Conservation (phyloP, 2,888 invertebrate species). For the Coenonympha glycerion region DNA sequence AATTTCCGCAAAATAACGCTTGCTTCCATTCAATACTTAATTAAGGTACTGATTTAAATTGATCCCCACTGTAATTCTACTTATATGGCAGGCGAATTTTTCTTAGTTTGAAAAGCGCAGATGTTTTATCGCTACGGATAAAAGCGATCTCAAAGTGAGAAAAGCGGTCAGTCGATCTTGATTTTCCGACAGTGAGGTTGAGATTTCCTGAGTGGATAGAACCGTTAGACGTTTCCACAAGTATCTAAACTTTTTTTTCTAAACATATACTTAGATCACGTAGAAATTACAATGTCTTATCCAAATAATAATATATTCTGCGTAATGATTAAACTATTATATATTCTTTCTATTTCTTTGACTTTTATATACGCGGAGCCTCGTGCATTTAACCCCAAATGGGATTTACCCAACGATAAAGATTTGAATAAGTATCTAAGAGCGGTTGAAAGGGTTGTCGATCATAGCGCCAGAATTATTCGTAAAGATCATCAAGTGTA, state of each 20-base stretch:
- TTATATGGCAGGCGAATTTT: too few relatives aligned
- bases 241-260: too few relatives aligned
- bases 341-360: not conserved
- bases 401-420: constrained; percentile 32
- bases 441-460: constrained; percentile 35
- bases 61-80: not conserved
- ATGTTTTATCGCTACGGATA: constrained; percentile 14
- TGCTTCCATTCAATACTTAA: too few relatives aligned
- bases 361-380: constrained; percentile 3
- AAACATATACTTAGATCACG: too few relatives aligned
- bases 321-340: not conserved
- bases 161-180: constrained; percentile 17
- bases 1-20: too few relatives aligned
- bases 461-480: constrained; percentile 33
- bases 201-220: not conserved
- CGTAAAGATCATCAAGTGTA: constrained; percentile 40
- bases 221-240: too few relatives aligned
- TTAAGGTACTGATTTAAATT: not conserved
- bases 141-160: constrained; percentile 12
- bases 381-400: not conserved
- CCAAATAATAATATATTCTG: not conserved
- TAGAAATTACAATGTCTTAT: too few relatives aligned
- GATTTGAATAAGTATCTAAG: constrained; percentile 40
- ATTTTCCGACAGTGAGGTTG: constrained; percentile 7
- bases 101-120: not conserved